Evolutionary conservation across 2,113 vertebrate genomes (phyloP).

Genomic region (Hippoglossus stenolepis): DNA sequence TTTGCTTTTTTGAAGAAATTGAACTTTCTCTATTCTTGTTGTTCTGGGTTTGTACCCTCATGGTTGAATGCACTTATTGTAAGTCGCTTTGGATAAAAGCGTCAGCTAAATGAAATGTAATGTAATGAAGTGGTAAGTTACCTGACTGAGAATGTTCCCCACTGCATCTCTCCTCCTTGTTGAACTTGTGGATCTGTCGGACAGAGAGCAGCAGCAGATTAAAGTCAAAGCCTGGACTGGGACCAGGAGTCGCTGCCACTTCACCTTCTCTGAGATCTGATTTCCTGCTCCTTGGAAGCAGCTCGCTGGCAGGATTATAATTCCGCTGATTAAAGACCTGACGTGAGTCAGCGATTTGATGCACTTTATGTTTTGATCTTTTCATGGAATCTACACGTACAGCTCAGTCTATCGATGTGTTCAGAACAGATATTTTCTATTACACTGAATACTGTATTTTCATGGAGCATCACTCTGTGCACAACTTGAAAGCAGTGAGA

Average conservation of each 20-base stretch:
- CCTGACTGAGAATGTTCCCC: slow-evolving; percentile 91
- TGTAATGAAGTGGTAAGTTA: slow-evolving; percentile 55
- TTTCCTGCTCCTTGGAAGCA: slow-evolving; percentile 23
- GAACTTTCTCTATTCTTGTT: no score
- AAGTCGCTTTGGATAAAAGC: no score
- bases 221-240: not conserved
- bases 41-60: no score
- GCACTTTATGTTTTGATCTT: not conserved
- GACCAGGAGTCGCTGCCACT: not conserved
- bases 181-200: slow-evolving; percentile 86
- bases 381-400: not conserved
- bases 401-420: not conserved
- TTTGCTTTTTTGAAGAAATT: no score
- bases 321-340: not conserved
- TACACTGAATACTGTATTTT: not conserved
- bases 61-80: no score
- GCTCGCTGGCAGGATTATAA: not conserved
- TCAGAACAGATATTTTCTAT: not conserved
- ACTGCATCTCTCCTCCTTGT: slow-evolving; percentile 83
- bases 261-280: not conserved
- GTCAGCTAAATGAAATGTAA: no score
- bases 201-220: slow-evolving; percentile 42
- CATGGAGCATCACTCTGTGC: not conserved
- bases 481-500: no score
- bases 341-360: not conserved